These are phyloP conservation scores for Drosophila pallidifrons DNA, from an alignment of 1,140 invertebrate genomes.

Conservation along the genomic window DNA sequence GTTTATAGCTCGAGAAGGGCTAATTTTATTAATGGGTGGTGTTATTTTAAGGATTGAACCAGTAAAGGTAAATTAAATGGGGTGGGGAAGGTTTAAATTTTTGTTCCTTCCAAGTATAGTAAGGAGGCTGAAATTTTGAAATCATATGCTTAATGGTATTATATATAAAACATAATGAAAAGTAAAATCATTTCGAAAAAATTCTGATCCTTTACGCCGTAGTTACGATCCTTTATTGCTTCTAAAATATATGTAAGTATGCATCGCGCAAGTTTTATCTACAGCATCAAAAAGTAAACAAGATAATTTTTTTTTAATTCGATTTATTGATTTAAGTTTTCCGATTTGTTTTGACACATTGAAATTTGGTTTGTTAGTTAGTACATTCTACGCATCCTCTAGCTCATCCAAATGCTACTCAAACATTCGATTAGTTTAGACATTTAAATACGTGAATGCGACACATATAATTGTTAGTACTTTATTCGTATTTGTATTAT, in stretches of 20 bases:
- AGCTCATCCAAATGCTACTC: constrained; percentile 50
- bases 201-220: no score
- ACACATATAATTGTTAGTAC: constrained; percentile 31
- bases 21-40: not conserved
- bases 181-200: no score
- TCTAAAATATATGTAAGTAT: no score
- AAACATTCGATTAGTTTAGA: constrained; percentile 70
- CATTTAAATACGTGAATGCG: constrained; percentile 48
- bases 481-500: constrained; percentile 10
- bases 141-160: no score
- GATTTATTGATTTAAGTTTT: constrained; percentile 70
- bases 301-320: constrained; percentile 43
- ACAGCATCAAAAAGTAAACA: not conserved
- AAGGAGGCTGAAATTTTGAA: no score
- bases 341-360: constrained; percentile 78
- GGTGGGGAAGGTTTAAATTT: no score
- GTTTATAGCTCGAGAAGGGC: not conserved
- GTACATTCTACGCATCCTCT: constrained; percentile 35
- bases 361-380: constrained; percentile 70
- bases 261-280: not conserved
- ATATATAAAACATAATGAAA: no score
- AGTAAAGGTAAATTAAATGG: no score
- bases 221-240: no score
- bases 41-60: no score
- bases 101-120: no score